These are phyloP conservation scores for Hydropsyche betteni DNA, from an alignment of 2,888 invertebrate genomes.

Conservation along the genomic window DNA sequence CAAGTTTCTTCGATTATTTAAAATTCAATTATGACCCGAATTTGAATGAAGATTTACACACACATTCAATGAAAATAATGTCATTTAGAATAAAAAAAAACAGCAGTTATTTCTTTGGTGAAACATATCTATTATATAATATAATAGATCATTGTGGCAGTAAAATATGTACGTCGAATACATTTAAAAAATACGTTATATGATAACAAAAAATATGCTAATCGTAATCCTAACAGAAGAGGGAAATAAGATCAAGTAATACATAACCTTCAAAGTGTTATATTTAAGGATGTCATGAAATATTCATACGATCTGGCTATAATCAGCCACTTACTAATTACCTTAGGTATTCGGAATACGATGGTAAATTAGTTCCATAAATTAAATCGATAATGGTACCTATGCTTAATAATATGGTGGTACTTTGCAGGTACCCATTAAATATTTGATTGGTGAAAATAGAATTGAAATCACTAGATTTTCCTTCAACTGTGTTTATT, in stretches of 20 bases:
- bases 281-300: background rate
- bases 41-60: background rate
- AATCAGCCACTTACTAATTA: too few species aligned
- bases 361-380: too few species aligned
- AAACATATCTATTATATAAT: background rate
- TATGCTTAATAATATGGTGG: too few species aligned
- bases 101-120: background rate
- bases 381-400: too few species aligned
- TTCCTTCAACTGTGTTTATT: too few species aligned
- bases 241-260: background rate
- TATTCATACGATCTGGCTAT: background rate
- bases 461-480: too few species aligned
- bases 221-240: constrained; percentile 1
- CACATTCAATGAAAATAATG: background rate
- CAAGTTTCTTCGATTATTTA: too few species aligned
- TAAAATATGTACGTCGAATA: background rate
- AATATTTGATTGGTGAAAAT: too few species aligned
- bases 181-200: too few species aligned
- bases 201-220: background rate
- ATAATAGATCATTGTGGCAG: background rate
- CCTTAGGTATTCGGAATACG: too few species aligned
- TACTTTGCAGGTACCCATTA: too few species aligned
- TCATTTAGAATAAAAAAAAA: background rate
- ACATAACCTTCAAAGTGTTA: background rate
- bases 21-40: background rate